These are phyloP conservation scores for Pseudocheirus occidentalis DNA, from an alignment of 2,797 vertebrate genomes.

Conservation along the genomic window DNA sequence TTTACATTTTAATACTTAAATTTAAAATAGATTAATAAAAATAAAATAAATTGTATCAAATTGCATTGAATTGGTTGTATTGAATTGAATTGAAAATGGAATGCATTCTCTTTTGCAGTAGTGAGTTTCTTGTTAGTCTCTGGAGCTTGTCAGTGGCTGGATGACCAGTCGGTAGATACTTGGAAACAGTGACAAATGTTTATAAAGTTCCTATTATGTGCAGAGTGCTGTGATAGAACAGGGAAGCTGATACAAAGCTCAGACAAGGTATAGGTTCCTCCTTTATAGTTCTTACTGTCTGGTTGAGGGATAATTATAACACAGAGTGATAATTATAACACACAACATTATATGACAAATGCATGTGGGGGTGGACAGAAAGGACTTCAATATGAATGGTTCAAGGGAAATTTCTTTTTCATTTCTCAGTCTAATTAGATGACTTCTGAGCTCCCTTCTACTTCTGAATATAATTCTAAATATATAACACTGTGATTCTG, in stretches of 20 bases:
- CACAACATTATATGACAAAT: neutral
- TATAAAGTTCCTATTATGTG: neutral
- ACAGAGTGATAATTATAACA: neutral
- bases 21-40: no score
- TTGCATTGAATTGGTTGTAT: neutral
- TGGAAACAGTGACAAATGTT: neutral
- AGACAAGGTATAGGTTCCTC: neutral
- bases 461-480: neutral
- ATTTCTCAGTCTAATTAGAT: neutral
- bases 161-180: neutral
- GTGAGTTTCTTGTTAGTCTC: neutral
- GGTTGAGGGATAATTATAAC: neutral
- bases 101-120: neutral
- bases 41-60: neutral
- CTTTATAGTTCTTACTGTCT: neutral
- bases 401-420: neutral
- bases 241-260: neutral
- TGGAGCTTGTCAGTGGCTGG: neutral
- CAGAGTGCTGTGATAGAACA: neutral
- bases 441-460: neutral
- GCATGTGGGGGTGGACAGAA: neutral
- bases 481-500: neutral
- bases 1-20: no score
- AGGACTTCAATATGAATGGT: neutral
- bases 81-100: neutral